Evolutionary conservation across 2,888 invertebrate species (phyloP).

Genomic region (Drosophila merina): DNA sequence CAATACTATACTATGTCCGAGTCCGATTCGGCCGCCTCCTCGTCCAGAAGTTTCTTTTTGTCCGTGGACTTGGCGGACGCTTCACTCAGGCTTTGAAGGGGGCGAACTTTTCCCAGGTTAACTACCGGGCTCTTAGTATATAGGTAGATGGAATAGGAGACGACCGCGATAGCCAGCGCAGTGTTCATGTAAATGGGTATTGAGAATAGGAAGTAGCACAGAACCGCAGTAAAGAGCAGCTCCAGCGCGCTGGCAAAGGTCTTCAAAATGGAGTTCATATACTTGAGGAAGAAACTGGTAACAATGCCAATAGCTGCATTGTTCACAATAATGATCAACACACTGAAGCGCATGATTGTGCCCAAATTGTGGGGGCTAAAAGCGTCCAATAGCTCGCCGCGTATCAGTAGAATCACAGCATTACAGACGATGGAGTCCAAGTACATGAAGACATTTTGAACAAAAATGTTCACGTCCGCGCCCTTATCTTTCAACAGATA

Average conservation of each 20-base stretch:
- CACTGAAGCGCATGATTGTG: slow-evolving; percentile 88
- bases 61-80: slow-evolving; percentile 52
- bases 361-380: slow-evolving; percentile 86
- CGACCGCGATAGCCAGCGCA: slow-evolving; percentile 91
- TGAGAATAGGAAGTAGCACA: slow-evolving; percentile 93
- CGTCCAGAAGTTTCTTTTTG: slow-evolving; percentile 71
- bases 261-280: slow-evolving; percentile 96
- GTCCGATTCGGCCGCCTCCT: slow-evolving; percentile 75
- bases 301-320: slow-evolving; percentile 96
- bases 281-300: slow-evolving; percentile 96
- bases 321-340: slow-evolving; percentile 92
- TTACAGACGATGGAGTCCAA: slow-evolving; percentile 97
- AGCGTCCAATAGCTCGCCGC: slow-evolving; percentile 87
- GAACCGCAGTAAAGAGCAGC: slow-evolving; percentile 93
- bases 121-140: slow-evolving; percentile 95
- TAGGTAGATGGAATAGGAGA: slow-evolving; percentile 92
- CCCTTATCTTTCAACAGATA: slow-evolving; percentile 95
- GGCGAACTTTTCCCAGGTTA: slow-evolving; percentile 84
- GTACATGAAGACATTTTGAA: slow-evolving; percentile 98
- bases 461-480: slow-evolving; percentile 92
- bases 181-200: slow-evolving; percentile 94
- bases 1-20: slow-evolving; percentile 79
- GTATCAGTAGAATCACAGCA: slow-evolving; percentile 87
- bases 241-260: slow-evolving; percentile 98
- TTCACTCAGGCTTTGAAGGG: slow-evolving; percentile 60